phyloP scores from a whole-genome alignment of 2,113 vertebrate genomes.

The Megatriorchis doriae region DNA sequence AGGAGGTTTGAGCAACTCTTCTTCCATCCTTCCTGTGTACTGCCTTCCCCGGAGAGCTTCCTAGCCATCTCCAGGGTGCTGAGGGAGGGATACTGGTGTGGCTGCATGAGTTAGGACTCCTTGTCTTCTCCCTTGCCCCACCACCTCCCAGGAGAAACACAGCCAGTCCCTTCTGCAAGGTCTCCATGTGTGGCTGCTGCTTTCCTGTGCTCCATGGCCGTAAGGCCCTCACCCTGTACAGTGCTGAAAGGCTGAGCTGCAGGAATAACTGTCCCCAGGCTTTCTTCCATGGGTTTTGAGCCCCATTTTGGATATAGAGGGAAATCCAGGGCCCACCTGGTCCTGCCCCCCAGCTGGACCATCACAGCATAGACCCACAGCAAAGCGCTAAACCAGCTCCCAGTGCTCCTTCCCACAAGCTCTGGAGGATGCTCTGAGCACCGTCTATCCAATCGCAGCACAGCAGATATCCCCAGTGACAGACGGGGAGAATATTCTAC shows the following conservation, averaged over 20 bases:
- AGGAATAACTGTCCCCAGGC: background rate
- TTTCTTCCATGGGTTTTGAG: background rate
- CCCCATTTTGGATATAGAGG: background rate
- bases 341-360: background rate
- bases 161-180: background rate
- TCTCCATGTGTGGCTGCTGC: accelerated
- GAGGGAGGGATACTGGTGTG: background rate
- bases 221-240: background rate
- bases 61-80: background rate
- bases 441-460: accelerated
- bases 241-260: background rate
- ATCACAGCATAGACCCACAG: accelerated
- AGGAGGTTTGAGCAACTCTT: background rate
- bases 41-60: background rate
- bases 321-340: background rate
- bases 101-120: background rate
- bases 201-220: accelerated
- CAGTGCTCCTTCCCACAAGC: background rate
- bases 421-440: background rate
- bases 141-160: background rate
- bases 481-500: background rate
- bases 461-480: background rate
- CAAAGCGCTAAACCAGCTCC: background rate
- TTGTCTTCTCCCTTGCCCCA: background rate
- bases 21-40: background rate